Evolutionary conservation across 2,113 vertebrate genomes (phyloP).

Genomic region (Odocoileus hemionus): DNA sequence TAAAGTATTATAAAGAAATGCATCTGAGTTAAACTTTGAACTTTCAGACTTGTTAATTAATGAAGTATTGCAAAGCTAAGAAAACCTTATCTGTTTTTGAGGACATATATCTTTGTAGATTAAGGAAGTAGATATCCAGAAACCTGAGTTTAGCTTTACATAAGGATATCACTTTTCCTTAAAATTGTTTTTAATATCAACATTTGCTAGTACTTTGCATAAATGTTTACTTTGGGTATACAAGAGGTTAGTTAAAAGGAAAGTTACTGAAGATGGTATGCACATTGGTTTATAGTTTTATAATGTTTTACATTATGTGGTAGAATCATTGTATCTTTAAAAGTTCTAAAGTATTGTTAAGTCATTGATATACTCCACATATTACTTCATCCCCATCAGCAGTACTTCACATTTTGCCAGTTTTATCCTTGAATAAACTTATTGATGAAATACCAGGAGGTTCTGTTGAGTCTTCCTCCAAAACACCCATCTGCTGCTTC

Average conservation of each 20-base stretch:
- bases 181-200: background rate
- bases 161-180: background rate
- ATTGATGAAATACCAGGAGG: background rate
- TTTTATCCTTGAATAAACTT: constrained; percentile 7
- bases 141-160: background rate
- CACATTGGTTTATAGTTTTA: background rate
- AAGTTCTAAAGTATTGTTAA: background rate
- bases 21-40: background rate
- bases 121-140: background rate
- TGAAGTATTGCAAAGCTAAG: background rate
- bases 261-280: background rate
- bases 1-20: background rate
- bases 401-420: background rate
- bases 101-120: background rate
- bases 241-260: background rate
- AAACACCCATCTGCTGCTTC: background rate
- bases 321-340: background rate
- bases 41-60: background rate
- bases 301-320: background rate
- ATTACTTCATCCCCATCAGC: background rate
- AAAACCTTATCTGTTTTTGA: background rate
- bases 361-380: background rate
- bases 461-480: background rate
- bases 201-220: background rate
- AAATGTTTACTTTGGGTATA: background rate